These are phyloP conservation scores for Sebastes trivittatus DNA, from an alignment of 2,797 vertebrate species.

Conservation along the genomic window DNA sequence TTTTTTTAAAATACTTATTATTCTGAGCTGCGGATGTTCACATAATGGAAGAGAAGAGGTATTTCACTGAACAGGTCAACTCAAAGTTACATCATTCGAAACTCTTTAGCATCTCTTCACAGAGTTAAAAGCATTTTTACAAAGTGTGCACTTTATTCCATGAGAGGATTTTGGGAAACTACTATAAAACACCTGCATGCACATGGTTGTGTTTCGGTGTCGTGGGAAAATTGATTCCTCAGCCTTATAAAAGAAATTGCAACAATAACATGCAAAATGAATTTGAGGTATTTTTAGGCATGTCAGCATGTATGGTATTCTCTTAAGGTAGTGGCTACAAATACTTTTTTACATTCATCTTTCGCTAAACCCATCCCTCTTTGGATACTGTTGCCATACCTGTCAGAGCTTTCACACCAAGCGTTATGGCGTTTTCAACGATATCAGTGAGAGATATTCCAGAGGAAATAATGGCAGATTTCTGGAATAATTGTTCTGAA, in stretches of 20 bases:
- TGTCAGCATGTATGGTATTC: neutral
- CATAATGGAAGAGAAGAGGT: constrained; percentile 71
- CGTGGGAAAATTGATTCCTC: constrained; percentile 9
- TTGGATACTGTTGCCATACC: no score
- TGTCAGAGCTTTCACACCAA: no score
- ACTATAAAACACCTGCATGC: constrained; percentile 47
- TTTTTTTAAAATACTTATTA: constrained; percentile 64
- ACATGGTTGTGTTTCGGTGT: neutral
- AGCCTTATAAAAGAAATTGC: neutral
- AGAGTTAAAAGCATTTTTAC: constrained; percentile 74
- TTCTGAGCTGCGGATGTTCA: constrained; percentile 65
- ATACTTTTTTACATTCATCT: no score
- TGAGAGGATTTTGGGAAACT: constrained; percentile 53
- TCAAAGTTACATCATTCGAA: constrained; percentile 79
- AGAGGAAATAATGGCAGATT: no score
- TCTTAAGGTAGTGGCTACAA: neutral
- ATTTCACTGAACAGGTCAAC: constrained; percentile 71
- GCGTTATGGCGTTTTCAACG: no score
- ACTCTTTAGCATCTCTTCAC: constrained; percentile 79
- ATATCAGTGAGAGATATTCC: accelerated
- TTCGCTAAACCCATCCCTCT: accelerated
- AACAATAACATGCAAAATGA: neutral
- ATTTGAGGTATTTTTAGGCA: neutral
- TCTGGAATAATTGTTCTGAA: no score
- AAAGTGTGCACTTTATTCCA: constrained; percentile 67